Evolutionary conservation across 2,797 vertebrate species (phyloP).

Genomic region (Distichodus sexfasciatus): DNA sequence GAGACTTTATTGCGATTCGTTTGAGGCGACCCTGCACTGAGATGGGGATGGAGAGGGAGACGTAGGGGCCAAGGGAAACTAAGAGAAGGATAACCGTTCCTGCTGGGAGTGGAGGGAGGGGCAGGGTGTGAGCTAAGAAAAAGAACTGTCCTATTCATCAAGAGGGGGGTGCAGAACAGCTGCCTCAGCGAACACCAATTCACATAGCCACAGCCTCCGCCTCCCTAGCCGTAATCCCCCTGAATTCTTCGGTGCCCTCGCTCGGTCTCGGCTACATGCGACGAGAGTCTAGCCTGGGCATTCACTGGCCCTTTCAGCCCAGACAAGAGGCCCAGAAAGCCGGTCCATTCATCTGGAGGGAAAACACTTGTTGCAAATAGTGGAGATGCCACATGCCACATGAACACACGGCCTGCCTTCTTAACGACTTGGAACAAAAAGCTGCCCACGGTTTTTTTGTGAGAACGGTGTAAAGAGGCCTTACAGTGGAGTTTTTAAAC

Average conservation of each 20-base stretch:
- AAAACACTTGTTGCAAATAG: constrained; percentile 67
- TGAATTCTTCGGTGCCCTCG: constrained; percentile 72
- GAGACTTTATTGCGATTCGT: constrained; percentile 66
- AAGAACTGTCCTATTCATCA: constrained; percentile 65
- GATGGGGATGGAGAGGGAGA: constrained; percentile 53
- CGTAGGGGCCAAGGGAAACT: constrained; percentile 58
- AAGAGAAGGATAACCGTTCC: constrained; percentile 65
- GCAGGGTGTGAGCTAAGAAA: constrained; percentile 51
- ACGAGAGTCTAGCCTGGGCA: constrained; percentile 68
- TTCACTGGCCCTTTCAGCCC: constrained; percentile 74
- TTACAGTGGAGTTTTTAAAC: constrained; percentile 56
- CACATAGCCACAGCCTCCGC: constrained; percentile 48
- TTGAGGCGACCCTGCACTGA: constrained; percentile 58
- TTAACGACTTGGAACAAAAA: constrained; percentile 45
- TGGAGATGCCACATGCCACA: constrained; percentile 72
- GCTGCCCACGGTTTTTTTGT: constrained; percentile 60
- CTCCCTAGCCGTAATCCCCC: constrained; percentile 70
- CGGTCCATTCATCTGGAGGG: constrained; percentile 63
- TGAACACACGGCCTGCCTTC: constrained; percentile 66
- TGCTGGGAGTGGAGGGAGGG: constrained; percentile 60
- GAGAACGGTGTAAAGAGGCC: constrained; percentile 63
- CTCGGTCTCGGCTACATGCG: constrained; percentile 62
- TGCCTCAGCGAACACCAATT: constrained; percentile 70
- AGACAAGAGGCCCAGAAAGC: constrained; percentile 73
- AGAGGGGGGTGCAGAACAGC: constrained; percentile 71